Base-by-base conservation (phyloP, 2,888 invertebrate genomes). In the Stegana nigrithorax region DNA sequence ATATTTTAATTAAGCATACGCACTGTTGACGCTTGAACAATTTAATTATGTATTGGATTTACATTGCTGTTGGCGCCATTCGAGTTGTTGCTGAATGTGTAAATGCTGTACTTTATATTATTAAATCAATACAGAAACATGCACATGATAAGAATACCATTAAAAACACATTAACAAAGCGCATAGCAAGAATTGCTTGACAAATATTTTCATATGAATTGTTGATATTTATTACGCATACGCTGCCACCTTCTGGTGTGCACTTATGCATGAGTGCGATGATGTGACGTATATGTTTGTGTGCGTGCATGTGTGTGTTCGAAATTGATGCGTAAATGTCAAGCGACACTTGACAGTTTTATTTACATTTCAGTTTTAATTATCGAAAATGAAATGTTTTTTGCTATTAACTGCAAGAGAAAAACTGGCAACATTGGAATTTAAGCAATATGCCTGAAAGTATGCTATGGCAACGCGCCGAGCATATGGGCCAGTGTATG, bases 171-270 rank as follows among this genome's bases (percentile, higher is more conserved):
- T 75, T 75, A 75, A 74, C 67, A 70, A 64, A 63, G 65, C 62
- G n/a, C n/a, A n/a, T n/a, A n/a, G n/a, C n/a, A n/a, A 75, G 72
- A 78, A 75, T 74, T 70, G 75, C 70, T 73, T 72, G 70, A 75
- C 74, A 75, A 75, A 78, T 78, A 75, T 10, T 23, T 14, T 19
- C 17, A 36, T 21, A 44, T 8, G 14, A 75, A 73, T 23, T 68
- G 70, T 70, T 23, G 71, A 68, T 67, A 23, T 53, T 42, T 45
- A 62, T 65, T 66, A 61, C 62, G 65, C 63, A 71, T 71, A 64
- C 68, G 72, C 67, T 39, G 32, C 65, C n/a, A n/a, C n/a, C n/a
- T n/a, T n/a, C n/a, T n/a, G n/a, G n/a, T n/a, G n/a, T n/a, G n/a
- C n/a, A n/a, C n/a, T n/a, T n/a, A n/a, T n/a, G n/a, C n/a, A n/a